A percentile compares a stretch with the other conserved stretches of the same genome.
Evolutionary conservation across 2,797 vertebrate genomes (phyloP).

Genomic region (Platyrinchus mystaceus): DNA sequence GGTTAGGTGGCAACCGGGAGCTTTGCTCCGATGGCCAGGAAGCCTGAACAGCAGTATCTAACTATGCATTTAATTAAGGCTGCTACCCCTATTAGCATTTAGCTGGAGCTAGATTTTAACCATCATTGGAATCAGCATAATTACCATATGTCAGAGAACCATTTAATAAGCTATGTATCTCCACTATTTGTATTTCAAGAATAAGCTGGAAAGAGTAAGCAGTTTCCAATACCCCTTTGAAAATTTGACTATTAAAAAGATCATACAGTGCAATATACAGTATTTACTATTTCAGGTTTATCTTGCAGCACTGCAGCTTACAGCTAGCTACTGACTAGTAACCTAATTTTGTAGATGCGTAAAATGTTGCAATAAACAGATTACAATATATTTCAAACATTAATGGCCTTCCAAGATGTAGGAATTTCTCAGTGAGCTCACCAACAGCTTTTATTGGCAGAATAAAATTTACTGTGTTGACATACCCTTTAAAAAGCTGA

Average conservation of each 20-base stretch:
- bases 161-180: not conserved
- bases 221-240: not conserved
- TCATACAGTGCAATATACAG: not conserved
- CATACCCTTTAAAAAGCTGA: constrained; percentile 46
- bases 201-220: not conserved
- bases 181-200: not conserved
- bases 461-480: constrained; percentile 70
- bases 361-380: constrained; percentile 71
- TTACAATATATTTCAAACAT: constrained; percentile 68
- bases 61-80: not conserved
- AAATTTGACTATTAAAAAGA: constrained; percentile 9
- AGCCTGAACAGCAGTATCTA: not conserved
- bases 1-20: not conserved
- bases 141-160: not conserved
- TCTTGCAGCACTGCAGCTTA: constrained; percentile 19
- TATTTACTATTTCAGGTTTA: constrained; percentile 40
- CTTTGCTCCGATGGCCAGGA: not conserved
- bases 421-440: constrained; percentile 66
- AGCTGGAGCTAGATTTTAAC: not conserved
- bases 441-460: constrained; percentile 61
- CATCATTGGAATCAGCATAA: not conserved
- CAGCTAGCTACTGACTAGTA: constrained; percentile 9
- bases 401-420: constrained; percentile 64
- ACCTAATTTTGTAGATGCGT: constrained; percentile 50
- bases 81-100: not conserved